Conservation (phyloP, 2,113 vertebrate genomes). For the Siniperca chuatsi region DNA sequence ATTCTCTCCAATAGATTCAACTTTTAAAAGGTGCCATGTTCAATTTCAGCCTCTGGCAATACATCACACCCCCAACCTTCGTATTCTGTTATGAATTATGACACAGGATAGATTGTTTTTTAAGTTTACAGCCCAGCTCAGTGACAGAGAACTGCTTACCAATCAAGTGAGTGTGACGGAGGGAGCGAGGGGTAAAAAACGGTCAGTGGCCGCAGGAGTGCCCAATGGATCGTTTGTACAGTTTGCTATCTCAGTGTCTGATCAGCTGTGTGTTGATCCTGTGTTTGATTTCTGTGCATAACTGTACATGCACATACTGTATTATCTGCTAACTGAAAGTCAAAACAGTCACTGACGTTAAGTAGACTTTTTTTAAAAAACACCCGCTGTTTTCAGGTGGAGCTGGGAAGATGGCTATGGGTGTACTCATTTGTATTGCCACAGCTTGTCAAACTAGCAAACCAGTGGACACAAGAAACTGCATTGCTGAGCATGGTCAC, state of each 20-base stretch:
- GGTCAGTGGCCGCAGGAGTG: neutral
- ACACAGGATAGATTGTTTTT: slow-evolving; percentile 69
- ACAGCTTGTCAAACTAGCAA: neutral
- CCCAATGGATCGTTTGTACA: slow-evolving; percentile 24
- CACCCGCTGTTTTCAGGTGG: neutral
- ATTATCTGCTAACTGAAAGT: neutral
- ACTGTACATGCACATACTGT: neutral
- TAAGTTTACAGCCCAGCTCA: slow-evolving; percentile 69
- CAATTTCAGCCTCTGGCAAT: slow-evolving; percentile 74
- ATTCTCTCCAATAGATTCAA: slow-evolving; percentile 76
- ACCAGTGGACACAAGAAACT: neutral
- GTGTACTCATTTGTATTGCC: neutral
- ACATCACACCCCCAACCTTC: slow-evolving; percentile 20
- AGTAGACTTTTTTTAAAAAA: neutral
- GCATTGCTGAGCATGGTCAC: neutral
- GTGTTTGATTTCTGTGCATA: neutral
- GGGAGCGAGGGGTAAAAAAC: slow-evolving; percentile 29
- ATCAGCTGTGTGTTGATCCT: neutral
- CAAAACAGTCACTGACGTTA: neutral
- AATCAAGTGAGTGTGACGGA: slow-evolving; percentile 53
- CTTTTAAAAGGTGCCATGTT: slow-evolving; percentile 76
- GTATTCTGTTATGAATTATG: slow-evolving; percentile 79
- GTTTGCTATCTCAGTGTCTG: slow-evolving; percentile 4
- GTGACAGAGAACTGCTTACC: slow-evolving; percentile 67
- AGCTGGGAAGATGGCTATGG: neutral